phyloP scores from a whole-genome alignment of 2,113 vertebrate species.

The Myrmophylax atrothorax region DNA sequence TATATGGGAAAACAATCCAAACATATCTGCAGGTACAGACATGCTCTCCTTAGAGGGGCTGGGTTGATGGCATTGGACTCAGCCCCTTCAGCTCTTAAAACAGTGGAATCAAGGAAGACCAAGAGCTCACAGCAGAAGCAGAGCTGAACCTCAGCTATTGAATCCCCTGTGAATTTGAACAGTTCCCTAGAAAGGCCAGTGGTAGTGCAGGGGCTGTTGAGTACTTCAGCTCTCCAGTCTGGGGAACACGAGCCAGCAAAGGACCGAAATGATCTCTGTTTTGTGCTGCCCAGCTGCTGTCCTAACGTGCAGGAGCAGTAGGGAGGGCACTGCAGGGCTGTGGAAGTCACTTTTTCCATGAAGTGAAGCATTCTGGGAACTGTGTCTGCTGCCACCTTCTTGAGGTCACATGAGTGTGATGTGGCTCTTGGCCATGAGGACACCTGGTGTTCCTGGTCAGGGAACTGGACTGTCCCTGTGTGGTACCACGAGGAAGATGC shows the following conservation, averaged over 20 bases:
- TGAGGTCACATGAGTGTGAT: not conserved
- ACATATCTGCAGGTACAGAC: fast-evolving
- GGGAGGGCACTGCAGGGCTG: not conserved
- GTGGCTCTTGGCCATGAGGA: not conserved
- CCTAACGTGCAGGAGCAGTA: not conserved
- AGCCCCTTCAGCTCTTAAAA: not conserved
- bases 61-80: not conserved
- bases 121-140: not conserved
- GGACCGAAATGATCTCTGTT: not conserved
- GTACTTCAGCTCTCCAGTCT: not conserved
- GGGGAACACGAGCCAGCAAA: fast-evolving
- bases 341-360: not conserved
- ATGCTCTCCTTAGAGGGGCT: not conserved
- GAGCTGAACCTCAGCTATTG: not conserved
- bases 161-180: not conserved
- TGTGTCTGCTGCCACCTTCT: not conserved
- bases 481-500: not conserved
- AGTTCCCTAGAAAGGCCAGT: not conserved
- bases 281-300: not conserved
- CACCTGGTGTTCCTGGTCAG: not conserved
- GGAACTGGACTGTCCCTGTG: not conserved
- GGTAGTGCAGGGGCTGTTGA: not conserved
- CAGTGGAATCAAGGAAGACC: not conserved
- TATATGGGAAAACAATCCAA: not conserved
- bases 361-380: not conserved